phyloP scores from a whole-genome alignment of 2,113 vertebrate genomes.

The Hemichromis elongatus region DNA sequence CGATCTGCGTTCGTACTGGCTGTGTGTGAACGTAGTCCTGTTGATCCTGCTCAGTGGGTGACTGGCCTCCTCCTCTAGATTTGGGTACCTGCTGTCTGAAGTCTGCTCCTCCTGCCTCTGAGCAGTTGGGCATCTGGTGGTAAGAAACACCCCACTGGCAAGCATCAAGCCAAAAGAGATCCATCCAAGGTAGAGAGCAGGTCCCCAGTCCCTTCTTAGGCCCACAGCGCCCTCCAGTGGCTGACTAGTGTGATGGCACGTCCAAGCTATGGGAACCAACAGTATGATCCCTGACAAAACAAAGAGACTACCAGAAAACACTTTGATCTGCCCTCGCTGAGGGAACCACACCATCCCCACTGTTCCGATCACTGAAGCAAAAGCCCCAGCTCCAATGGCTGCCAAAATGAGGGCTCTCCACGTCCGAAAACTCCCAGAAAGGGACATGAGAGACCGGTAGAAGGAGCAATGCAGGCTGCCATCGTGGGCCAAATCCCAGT shows the following conservation, averaged over 20 bases:
- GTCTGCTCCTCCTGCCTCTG: not conserved
- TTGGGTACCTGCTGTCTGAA: not conserved
- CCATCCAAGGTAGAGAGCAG: conserved; percentile 86
- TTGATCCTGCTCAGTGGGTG: conserved; percentile 64
- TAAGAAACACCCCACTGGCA: conserved; percentile 70
- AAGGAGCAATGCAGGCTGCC: conserved; percentile 87
- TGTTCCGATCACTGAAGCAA: conserved; percentile 65
- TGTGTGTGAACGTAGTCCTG: conserved; percentile 57
- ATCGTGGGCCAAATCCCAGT: conserved; percentile 79
- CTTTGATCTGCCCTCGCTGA: conserved; percentile 52
- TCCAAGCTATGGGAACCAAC: conserved; percentile 83
- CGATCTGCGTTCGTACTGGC: conserved; percentile 55
- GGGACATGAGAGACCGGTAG: conserved; percentile 82
- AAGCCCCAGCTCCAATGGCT: conserved; percentile 61
- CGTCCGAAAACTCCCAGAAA: conserved; percentile 78
- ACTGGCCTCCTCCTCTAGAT: not conserved
- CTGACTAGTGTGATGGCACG: conserved; percentile 74
- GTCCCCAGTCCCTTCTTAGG: conserved; percentile 79
- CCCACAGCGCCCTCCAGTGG: conserved; percentile 75
- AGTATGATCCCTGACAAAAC: conserved; percentile 71
- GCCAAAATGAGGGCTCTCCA: conserved; percentile 80
- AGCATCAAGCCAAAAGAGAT: conserved; percentile 68
- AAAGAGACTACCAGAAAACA: conserved; percentile 72
- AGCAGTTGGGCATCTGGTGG: conserved; percentile 51
- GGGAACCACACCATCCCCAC: conserved; percentile 76